These are phyloP conservation scores for Pempheris klunzingeri DNA, from an alignment of 2,797 vertebrate species.

Conservation along the genomic window DNA sequence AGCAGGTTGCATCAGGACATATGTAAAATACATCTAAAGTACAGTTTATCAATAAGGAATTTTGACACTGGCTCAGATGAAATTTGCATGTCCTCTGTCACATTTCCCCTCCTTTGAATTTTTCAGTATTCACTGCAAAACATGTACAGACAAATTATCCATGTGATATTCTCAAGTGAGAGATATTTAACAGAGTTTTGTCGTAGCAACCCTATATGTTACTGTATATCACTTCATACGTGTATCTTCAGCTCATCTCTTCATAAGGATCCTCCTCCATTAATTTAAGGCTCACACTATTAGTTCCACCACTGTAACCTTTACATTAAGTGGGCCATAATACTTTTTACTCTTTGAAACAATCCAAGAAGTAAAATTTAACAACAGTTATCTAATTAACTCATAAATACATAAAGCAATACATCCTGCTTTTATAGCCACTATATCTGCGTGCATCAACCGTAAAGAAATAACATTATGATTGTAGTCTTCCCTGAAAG, in stretches of 20 bases:
- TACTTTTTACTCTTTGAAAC: neutral
- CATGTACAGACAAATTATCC: neutral
- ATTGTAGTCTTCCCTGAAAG: constrained; percentile 4
- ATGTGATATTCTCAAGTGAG: too few relatives aligned
- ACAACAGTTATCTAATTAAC: neutral
- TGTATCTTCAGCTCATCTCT: neutral
- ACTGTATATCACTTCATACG: neutral
- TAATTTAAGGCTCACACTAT: neutral
- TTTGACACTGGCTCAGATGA: neutral
- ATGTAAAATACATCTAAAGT: neutral
- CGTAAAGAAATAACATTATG: neutral
- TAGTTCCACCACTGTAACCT: neutral
- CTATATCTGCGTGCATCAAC: neutral
- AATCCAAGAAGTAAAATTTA: neutral
- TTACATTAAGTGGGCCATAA: too few relatives aligned
- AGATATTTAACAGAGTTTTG: neutral
- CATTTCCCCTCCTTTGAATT: neutral
- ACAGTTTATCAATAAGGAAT: too few relatives aligned
- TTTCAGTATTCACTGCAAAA: neutral
- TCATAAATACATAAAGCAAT: neutral
- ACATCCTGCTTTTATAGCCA: neutral
- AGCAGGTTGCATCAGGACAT: neutral
- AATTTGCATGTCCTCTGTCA: neutral
- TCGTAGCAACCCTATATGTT: neutral
- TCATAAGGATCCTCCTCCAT: neutral